Evolutionary conservation across 2,113 vertebrate genomes (phyloP), one percentile per base, ranked within the genome.

Genomic region (Etia nguti): DNA sequence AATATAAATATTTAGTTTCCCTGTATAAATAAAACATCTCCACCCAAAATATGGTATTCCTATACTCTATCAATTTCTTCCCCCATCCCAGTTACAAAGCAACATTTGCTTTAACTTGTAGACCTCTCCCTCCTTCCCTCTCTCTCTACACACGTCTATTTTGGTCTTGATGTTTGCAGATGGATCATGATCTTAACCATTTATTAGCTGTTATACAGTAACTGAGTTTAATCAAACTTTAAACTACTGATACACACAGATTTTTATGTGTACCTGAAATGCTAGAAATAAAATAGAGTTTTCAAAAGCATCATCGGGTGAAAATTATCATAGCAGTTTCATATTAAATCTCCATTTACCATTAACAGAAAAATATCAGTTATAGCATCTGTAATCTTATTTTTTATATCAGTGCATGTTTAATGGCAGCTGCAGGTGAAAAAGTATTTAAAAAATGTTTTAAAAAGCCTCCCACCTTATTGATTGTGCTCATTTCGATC

Each of bases 381-480:
- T 31, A 31, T 6, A 38, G 41, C 41, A 70, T 20, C 65, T 77
- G 26, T n/a, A 31, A 77, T 50, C 24, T 13, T 31, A 77, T 20
- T 77, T 54, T 50, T 31, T 6, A 48, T n/a, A 55, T 50, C 18
- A 57, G 15, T 55, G 29, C 10, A 50, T 70, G 41, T 65, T 60
- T 24, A n/a, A 31, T 31, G 31, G n/a, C 16, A 80, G 62, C 48
- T 38, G 60, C 26, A 41, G 20, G n/a, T 84, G 6, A 24, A 43
- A 20, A 20, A 36, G 43, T 20, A 13, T 6, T 57, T 62, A 57
- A 82, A 65, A 36, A 36, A 36, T 65, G 31, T n/a, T 62, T 62
- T 62, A 65, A 38, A 57, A 60, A 50, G 7, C 10, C 24, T 79
- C 85, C n/a, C 54, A 96, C 96, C 95, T 94, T 88, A 82, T 90